Base-by-base conservation (phyloP, 30 jellyfish, hydroid and myxozoan species). In the Nemopilema nomurai region DNA sequence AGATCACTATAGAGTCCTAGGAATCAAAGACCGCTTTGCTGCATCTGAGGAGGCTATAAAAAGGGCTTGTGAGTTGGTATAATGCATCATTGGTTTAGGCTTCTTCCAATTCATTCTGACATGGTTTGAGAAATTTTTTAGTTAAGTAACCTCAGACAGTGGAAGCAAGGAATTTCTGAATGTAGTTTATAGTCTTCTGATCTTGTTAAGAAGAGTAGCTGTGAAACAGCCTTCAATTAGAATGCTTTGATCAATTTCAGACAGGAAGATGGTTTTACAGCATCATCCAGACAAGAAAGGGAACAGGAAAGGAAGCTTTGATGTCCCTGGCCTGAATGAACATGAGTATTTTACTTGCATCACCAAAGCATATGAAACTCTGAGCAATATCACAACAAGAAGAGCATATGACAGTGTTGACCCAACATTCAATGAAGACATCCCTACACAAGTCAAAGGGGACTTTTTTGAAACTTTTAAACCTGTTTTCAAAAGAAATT, bases 361-460 rank as follows among this genome's bases (percentile, higher is more conserved):
- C 24, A 90, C 99, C 31, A 77, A 79, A 31, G 99, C 99, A 8
- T 95, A 86, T 80, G 99, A 95, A 74, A 74, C 73, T 6, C 82
- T 95, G 29, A 62, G 97, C 27, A 82, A 92, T 33, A 80, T 79
- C 4, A 79, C 92, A 32, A 80, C 88, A 23, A 89, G 99, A 28
- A 92, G 95, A 67, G 97, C 96, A 3, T 95, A 80, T 81, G 99
- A 95, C 84, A 95, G 99, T 79, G 92, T 95, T 21, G 98, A 95
- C 71, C 87, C 91, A 21, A 57, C 87, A 26, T 80, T 88, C 71
- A 88, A 90, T 78, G 98, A 95, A 18, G 91, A 83, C 13, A 86
- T 90, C 16, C 99, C 99, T 4, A 33, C 92, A 16, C 49, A 85
- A 4, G 64, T 85, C 8, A 95, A 95, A 79, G 97, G 96, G 77